phyloP scores from a whole-genome alignment of 2,888 invertebrate genomes.

The Sericinus montela region DNA sequence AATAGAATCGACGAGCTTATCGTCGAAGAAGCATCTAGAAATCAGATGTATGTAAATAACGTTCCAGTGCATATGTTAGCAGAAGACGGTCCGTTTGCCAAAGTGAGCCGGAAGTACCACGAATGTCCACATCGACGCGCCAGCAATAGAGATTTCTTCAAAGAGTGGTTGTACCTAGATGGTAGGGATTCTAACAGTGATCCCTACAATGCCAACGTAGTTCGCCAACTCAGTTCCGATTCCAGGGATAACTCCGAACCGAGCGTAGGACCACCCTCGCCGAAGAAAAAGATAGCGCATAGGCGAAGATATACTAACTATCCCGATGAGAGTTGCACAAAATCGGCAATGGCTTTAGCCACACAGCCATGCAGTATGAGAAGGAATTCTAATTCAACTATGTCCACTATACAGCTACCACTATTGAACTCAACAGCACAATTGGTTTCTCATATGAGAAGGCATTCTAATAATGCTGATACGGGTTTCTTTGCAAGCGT shows the following conservation, averaged over 20 bases:
- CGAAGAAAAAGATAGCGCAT: slow-evolving; percentile 61
- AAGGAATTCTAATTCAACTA: slow-evolving; percentile 80
- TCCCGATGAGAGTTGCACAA: slow-evolving; percentile 70
- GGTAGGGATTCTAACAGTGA: slow-evolving; percentile 61
- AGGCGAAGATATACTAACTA: slow-evolving; percentile 64
- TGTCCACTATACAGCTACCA: slow-evolving; percentile 81
- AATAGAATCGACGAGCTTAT: slow-evolving; percentile 61
- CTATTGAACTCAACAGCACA: slow-evolving; percentile 70
- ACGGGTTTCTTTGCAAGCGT: slow-evolving; percentile 78
- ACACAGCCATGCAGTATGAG: slow-evolving; percentile 75
- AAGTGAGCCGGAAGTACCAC: slow-evolving; percentile 64
- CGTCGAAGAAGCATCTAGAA: slow-evolving; percentile 52
- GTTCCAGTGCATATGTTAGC: slow-evolving; percentile 57
- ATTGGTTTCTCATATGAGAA: slow-evolving; percentile 72
- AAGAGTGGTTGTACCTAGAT: slow-evolving; percentile 70
- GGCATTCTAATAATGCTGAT: slow-evolving; percentile 82
- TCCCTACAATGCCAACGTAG: slow-evolving; percentile 74
- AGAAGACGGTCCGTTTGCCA: slow-evolving; percentile 70
- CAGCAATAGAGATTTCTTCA: slow-evolving; percentile 63
- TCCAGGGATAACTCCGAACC: slow-evolving; percentile 74
- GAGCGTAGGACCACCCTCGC: slow-evolving; percentile 68
- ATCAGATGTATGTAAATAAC: slow-evolving; percentile 46
- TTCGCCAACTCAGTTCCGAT: slow-evolving; percentile 74
- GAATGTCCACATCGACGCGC: slow-evolving; percentile 61
- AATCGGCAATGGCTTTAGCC: slow-evolving; percentile 70